Conservation (phyloP, 2,888 invertebrate species). For the Caenorhabditis sp. region DNA sequence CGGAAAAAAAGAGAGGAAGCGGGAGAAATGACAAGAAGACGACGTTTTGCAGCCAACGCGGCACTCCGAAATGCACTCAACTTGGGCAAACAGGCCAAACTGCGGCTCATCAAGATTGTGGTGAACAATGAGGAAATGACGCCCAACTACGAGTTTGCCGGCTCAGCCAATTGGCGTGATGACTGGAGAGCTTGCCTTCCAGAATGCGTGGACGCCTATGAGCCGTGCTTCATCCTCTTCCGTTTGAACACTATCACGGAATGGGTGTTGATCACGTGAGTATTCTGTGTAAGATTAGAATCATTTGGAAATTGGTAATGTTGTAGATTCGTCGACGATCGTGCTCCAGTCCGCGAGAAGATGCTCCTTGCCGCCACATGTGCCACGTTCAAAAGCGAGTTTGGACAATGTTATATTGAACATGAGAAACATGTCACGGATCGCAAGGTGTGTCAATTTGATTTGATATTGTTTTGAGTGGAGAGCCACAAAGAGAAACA, state of each 20-base stretch:
- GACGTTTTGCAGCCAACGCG: slow-evolving; percentile 78
- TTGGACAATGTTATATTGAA: slow-evolving; percentile 94
- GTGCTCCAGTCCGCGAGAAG: slow-evolving; percentile 91
- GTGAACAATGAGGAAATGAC: slow-evolving; percentile 80
- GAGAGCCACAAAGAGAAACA: too few species aligned
- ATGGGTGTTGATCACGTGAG: slow-evolving; percentile 87
- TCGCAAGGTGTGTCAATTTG: slow-evolving; percentile 67
- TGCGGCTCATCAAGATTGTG: slow-evolving; percentile 82
- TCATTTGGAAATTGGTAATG: neutral
- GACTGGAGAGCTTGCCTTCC: slow-evolving; percentile 80
- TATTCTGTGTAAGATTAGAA: slow-evolving; percentile 1
- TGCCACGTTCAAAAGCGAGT: slow-evolving; percentile 96
- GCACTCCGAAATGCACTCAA: slow-evolving; percentile 80
- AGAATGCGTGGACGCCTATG: slow-evolving; percentile 84
- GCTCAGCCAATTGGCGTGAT: slow-evolving; percentile 79
- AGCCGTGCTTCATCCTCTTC: slow-evolving; percentile 93
- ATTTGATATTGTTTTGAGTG: too few species aligned
- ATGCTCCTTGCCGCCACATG: slow-evolving; percentile 99
- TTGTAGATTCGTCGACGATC: slow-evolving; percentile 93
- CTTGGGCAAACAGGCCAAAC: slow-evolving; percentile 79
- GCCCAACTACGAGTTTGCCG: slow-evolving; percentile 76
- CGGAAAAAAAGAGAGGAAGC: slow-evolving; percentile 14
- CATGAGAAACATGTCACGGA: slow-evolving; percentile 94
- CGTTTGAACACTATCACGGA: slow-evolving; percentile 89
- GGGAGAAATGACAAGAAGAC: slow-evolving; percentile 45